Base-by-base conservation (phyloP, 2,113 vertebrate species). In the Melanotaenia duboulayi region DNA sequence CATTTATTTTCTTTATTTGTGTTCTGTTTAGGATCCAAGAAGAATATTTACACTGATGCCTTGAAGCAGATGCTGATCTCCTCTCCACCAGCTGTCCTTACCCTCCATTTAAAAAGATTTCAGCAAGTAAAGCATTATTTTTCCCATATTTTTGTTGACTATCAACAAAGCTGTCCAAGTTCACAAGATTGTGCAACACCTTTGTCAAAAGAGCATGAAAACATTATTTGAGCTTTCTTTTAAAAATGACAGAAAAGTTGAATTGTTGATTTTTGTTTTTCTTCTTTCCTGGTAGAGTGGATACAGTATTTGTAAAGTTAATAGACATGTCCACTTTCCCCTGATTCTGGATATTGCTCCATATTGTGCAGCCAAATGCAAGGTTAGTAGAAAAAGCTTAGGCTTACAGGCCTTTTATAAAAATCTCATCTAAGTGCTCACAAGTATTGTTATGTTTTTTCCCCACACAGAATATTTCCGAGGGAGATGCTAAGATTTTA, bases 41-140 rank as follows among this genome's bases (percentile, higher is more conserved):
- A 95, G 56, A 93, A 85, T 24, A 68, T 97, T 65, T 99, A 99
- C 92, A 99, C 96, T 7, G 95, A 99, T 69, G 98, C 95, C 24
- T 94, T 95, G 89, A 99, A 98, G 87, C 97, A 99, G 91, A 99
- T 98, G 95, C 87, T 99, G 1, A 95, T 99, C 77, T 99, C 97
- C n/a, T 89, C 92, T 8, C 95, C 93, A 49, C 97, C 97, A 70
- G 95, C 95, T 49, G 76, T 99, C 69, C 96, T 99, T 60, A 99
- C 97, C 1, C 96, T 99, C 64, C 97, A 99, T 87, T 90, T 99
- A 73, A 99, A 99, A 89, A 95, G 97, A 89, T 99, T 99, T 92
- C 97, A 99, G 48, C 97, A 99, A 75, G 97, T 98, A 83, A 86
- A 14, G 51, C 37, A 1, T 48, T 2, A 9, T 51, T 23, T 14